Evolutionary conservation across 1,140 invertebrate species (phyloP), one percentile per base, ranked within the genome.

Genomic region (Myzus persicae): DNA sequence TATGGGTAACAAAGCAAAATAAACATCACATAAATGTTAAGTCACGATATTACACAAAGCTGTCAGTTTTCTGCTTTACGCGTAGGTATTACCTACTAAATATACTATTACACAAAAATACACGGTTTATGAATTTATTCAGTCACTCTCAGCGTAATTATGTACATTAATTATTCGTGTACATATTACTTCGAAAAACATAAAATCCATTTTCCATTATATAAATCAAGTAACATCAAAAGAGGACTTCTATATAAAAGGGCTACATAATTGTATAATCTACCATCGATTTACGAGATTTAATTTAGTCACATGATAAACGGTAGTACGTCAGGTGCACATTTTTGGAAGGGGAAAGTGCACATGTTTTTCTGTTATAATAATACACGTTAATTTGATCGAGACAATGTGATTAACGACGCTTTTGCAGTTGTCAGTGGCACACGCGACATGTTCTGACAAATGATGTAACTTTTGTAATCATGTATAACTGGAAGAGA

Each of bases 381-480:
- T 93, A 93, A 93, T 82, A 85, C 91, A 93, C 91, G 91, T 93
- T 93, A 93, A 93, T 93, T 93, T 93, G 76, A 85, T 93, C 46
- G 81, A 51, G 81, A 82, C 46, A 36, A 46, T 40, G 81, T 93
- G 91, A 93, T 93, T 93, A 93, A 93, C 91, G 81, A 85, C 81
- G 46, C 84, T 51, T 76, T 92, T 46, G 36, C 91, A 85, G 76
- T 93, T 93, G 91, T 93, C 91, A 93, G 91, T 26, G 91, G 91
- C 91, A 93, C 91, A 93, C 91, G 91, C 91, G 91, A 93, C 91
- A 85, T 48, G 76, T 42, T 51, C 91, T 93, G 91, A 93, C 91
- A 93, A 93, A 93, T 93, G 91, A 93, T 93, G 91, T 51, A 93
- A 93, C 91, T 93, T 93, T 93, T 93, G 91, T 51, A 93, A 93